phyloP scores from a whole-genome alignment of 2,113 vertebrate genomes.

The Uria lomvia region DNA sequence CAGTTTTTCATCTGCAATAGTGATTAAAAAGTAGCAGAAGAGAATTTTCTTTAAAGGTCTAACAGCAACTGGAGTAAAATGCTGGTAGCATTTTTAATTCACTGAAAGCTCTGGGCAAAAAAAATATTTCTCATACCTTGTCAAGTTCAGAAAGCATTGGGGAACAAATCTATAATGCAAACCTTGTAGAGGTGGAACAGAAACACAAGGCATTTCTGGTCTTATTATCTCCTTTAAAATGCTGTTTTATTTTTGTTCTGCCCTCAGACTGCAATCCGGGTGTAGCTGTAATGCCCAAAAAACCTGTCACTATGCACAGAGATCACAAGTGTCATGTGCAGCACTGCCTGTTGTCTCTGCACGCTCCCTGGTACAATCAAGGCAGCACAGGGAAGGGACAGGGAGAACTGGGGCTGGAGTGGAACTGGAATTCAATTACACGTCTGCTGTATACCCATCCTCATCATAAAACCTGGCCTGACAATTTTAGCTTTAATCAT shows the following conservation, averaged over 20 bases:
- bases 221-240: background rate
- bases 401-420: background rate
- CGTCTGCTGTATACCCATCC: background rate
- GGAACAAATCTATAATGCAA: background rate
- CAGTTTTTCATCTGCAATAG: background rate
- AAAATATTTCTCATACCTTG: background rate
- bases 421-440: background rate
- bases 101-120: background rate
- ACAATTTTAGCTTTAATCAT: background rate
- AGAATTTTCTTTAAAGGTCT: background rate
- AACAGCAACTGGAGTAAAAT: background rate
- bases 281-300: background rate
- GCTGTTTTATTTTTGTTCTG: background rate
- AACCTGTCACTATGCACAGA: background rate
- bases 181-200: background rate
- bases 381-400: background rate
- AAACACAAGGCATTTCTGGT: background rate
- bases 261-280: background rate
- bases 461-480: background rate
- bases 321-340: background rate
- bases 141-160: background rate
- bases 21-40: background rate
- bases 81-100: background rate
- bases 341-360: background rate
- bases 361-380: background rate